phyloP scores from a whole-genome alignment of 2,888 invertebrate species.

The Dicyrtoma fusca region DNA sequence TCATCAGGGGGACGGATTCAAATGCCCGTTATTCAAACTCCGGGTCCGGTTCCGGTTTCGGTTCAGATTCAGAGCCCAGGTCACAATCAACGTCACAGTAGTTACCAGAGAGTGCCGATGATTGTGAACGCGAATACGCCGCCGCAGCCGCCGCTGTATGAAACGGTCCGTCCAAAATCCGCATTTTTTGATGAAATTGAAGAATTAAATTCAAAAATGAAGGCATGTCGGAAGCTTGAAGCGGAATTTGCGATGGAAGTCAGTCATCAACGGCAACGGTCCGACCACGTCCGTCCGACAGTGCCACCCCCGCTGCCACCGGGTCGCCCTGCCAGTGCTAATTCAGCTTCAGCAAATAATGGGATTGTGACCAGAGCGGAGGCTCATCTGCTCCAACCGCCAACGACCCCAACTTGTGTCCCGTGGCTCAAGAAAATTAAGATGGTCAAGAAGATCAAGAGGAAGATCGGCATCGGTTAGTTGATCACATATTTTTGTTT shows the following conservation, averaged over 20 bases:
- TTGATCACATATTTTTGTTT: neutral
- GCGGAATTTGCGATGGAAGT: neutral
- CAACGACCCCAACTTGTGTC: conserved; percentile 23
- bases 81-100: neutral
- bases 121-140: neutral
- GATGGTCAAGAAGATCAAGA: conserved; percentile 85
- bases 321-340: neutral
- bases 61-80: neutral
- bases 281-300: conserved; percentile 1
- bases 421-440: conserved; percentile 72
- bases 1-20: too few species aligned
- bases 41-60: too few species aligned
- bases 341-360: neutral
- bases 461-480: conserved; percentile 84
- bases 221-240: neutral
- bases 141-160: conserved; percentile 6
- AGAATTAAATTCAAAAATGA: neutral
- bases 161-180: conserved; percentile 25
- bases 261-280: conserved; percentile 19
- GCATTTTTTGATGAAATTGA: neutral
- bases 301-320: conserved; percentile 25
- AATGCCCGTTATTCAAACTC: too few species aligned
- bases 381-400: neutral
- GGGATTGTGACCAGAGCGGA: neutral
- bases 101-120: neutral